Conservation (phyloP, 1,140 invertebrate genomes). For the Tenebrio molitor region DNA sequence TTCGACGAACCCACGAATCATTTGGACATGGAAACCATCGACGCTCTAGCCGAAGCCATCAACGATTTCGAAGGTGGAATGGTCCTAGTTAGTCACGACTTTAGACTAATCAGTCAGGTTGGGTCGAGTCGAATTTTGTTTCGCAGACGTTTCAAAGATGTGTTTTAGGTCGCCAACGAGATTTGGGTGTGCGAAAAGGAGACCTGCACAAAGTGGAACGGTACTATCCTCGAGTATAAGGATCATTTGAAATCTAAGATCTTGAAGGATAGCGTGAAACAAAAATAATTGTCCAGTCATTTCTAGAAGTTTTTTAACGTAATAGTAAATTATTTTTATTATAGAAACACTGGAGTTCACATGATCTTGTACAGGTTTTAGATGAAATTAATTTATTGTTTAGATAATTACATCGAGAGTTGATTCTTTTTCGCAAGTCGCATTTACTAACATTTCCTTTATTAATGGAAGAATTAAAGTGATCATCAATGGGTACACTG, state of each 20-base stretch:
- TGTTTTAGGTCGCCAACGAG: slow-evolving; percentile 92
- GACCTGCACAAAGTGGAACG: slow-evolving; percentile 96
- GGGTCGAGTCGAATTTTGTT: slow-evolving; percentile 49
- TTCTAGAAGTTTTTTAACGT: slow-evolving; percentile 17
- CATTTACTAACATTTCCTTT: slow-evolving; percentile 25
- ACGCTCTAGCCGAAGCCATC: slow-evolving; percentile 97
- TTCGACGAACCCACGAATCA: slow-evolving; percentile 99
- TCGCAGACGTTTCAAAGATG: slow-evolving; percentile 11
- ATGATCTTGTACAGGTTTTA: slow-evolving; percentile 38
- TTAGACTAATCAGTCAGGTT: slow-evolving; percentile 98
- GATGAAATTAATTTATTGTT: slow-evolving; percentile 46
- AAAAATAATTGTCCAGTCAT: slow-evolving; percentile 49
- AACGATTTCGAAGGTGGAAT: slow-evolving; percentile 98
- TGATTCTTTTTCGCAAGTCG: neutral
- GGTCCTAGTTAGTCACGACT: slow-evolving; percentile 98
- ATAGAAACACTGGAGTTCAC: slow-evolving; percentile 23
- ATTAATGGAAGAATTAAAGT: slow-evolving; percentile 3
- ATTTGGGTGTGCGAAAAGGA: slow-evolving; percentile 99
- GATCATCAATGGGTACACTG: slow-evolving; percentile 13
- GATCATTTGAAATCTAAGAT: slow-evolving; percentile 92
- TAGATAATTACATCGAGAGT: neutral
- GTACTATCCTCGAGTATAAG: slow-evolving; percentile 96
- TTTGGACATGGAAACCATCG: slow-evolving; percentile 99
- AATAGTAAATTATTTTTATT: slow-evolving; percentile 43
- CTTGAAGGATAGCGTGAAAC: slow-evolving; percentile 72